These are phyloP conservation scores for Sphaeramia orbicularis DNA, from an alignment of 2,797 vertebrate species.

Conservation along the genomic window DNA sequence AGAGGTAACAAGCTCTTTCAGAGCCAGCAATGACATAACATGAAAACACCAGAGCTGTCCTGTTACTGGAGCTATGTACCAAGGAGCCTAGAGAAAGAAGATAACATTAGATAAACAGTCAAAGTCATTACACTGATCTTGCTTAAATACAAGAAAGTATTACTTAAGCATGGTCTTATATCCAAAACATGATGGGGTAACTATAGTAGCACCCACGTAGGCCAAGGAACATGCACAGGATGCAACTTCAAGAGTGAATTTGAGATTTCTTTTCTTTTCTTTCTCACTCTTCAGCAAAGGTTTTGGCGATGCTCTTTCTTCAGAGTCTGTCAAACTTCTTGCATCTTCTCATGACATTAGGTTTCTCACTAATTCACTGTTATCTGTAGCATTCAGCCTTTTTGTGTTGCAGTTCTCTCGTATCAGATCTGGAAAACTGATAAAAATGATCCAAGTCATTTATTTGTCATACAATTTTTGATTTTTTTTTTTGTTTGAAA, in stretches of 20 bases:
- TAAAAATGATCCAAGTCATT: neutral
- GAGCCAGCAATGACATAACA: neutral
- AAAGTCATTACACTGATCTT: too few relatives aligned
- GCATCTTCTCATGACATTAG: neutral
- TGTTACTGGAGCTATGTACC: neutral
- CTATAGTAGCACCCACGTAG: neutral
- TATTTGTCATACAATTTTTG: too few relatives aligned
- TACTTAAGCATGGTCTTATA: too few relatives aligned
- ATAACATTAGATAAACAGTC: too few relatives aligned
- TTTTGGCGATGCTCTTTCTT: too few relatives aligned
- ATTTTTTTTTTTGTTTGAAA: too few relatives aligned
- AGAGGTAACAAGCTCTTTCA: slow-evolving; percentile 86
- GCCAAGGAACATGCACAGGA: neutral
- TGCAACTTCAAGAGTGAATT: neutral
- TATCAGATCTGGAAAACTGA: neutral
- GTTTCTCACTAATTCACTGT: slow-evolving; percentile 13
- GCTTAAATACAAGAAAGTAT: too few relatives aligned
- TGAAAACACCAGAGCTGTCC: neutral
- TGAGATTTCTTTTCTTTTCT: neutral
- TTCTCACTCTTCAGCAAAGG: too few relatives aligned
- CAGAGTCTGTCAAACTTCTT: neutral
- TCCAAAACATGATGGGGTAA: neutral
- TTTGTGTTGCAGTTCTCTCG: neutral
- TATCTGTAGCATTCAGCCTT: neutral
- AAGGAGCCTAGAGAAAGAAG: slow-evolving; percentile 8